phyloP scores from a whole-genome alignment of 2,888 invertebrate species.

The Stenolophus ochropezus region DNA sequence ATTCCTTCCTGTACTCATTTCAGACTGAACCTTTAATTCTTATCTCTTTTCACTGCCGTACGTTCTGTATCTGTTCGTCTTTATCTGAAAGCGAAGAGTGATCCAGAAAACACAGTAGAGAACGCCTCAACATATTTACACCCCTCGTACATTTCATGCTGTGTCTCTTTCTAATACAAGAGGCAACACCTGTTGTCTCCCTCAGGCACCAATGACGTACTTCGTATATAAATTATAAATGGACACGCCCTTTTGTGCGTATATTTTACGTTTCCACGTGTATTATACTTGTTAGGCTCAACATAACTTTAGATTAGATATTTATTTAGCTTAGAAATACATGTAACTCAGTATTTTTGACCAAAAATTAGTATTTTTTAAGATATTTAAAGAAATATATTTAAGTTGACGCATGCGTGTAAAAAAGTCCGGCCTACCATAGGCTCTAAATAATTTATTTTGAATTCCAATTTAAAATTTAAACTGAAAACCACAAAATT shows the following conservation, averaged over 20 bases:
- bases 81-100: background rate
- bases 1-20: slow-evolving; percentile 70
- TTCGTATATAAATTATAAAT: slow-evolving; percentile 61
- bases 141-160: background rate
- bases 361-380: background rate
- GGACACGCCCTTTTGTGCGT: slow-evolving; percentile 69
- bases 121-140: background rate
- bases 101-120: background rate
- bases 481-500: no score
- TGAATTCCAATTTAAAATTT: no score
- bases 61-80: background rate
- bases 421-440: slow-evolving; percentile 42
- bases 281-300: no score
- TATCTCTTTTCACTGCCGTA: slow-evolving; percentile 43
- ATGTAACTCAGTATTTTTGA: background rate
- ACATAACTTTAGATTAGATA: background rate
- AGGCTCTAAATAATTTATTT: slow-evolving; percentile 36
- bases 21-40: background rate
- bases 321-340: background rate
- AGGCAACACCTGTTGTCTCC: background rate
- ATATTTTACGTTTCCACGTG: background rate
- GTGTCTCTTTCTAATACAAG: background rate
- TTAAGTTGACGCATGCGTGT: slow-evolving; percentile 37
- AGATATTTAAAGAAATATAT: background rate
- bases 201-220: slow-evolving; percentile 12